phyloP scores from a whole-genome alignment of 2,113 vertebrate species.

The Podocnemis expansa region DNA sequence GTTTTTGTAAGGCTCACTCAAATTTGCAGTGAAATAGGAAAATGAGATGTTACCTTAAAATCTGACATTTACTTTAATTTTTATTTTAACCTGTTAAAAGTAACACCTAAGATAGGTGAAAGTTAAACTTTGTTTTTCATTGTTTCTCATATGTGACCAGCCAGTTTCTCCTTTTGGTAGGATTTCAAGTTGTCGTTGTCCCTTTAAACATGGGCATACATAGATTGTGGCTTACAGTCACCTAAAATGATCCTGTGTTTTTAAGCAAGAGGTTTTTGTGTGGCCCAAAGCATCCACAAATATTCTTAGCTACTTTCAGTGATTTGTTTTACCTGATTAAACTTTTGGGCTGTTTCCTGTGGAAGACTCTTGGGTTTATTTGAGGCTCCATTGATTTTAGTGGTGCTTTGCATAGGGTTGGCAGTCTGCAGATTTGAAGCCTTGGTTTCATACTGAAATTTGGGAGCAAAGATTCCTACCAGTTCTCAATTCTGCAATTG shows the following conservation, averaged over 20 bases:
- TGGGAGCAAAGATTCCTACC: background rate
- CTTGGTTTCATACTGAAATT: background rate
- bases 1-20: background rate
- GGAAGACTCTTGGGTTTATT: background rate
- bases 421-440: background rate
- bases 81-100: background rate
- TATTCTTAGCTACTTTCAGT: background rate
- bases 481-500: background rate
- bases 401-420: background rate
- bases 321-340: background rate
- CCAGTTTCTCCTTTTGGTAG: background rate
- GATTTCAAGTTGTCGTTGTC: background rate
- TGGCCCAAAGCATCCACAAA: background rate
- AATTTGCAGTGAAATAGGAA: background rate
- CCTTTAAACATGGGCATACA: background rate
- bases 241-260: background rate
- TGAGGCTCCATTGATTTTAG: background rate
- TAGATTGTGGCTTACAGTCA: background rate
- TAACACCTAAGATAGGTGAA: too few relatives aligned
- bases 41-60: background rate
- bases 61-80: background rate
- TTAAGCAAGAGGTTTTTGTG: background rate
- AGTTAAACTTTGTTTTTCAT: background rate
- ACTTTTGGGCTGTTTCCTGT: background rate
- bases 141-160: background rate